Base-by-base conservation (phyloP, 2,113 vertebrate species). In the Centrocercus urophasianus region DNA sequence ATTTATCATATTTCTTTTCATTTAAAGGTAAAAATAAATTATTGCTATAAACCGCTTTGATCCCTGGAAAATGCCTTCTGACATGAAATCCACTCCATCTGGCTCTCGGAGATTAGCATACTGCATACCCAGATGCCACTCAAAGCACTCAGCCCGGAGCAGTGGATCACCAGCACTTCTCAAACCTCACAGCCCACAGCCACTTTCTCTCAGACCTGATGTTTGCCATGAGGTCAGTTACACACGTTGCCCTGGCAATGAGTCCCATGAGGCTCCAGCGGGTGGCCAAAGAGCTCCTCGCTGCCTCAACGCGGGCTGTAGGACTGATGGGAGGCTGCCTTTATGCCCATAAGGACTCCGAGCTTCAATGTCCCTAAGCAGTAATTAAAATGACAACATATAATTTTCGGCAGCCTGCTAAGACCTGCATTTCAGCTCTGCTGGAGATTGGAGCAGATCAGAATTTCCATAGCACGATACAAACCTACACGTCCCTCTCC, bases 21-120 rank as follows among this genome's bases (percentile, higher is more conserved):
- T 90, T 95, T 91, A 89, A 93, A 95, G 71, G 72, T 89, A 91
- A 91, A 96, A 96, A 93, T 88, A 77, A 94, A 57, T 91, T 88
- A 93, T 93, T 94, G 88, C 87, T 85, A 86, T 71, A 81, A 91
- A 90, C 21, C 32, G 34, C 95, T 96, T 95, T 93, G 91, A 93
- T 95, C 79, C 69, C 61, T 88, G 52, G 79, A 86, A 93, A 90
- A 86, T 20, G 69, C 59, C 75, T 91, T 52, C 60, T 86, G 61
- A 95, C 69, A 42, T 80, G 64, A 91, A 96, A 93, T 81, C 79
- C 87, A 86, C 66, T 88, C 75, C 6, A 59, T 60, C 47, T 93
- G 85, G 42, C 83, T 94, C 57, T 75, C 57, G 27, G 64, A 94
- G 93, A 93, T 95, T 86, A 88, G 69, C 32, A 5, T 10, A 50